Evolutionary conservation across 30 jellyfish, hydroid and myxozoan species (phyloP), one percentile per base, ranked within the genome.

Genomic region (Aurelia aurita complex sp. Pacific): DNA sequence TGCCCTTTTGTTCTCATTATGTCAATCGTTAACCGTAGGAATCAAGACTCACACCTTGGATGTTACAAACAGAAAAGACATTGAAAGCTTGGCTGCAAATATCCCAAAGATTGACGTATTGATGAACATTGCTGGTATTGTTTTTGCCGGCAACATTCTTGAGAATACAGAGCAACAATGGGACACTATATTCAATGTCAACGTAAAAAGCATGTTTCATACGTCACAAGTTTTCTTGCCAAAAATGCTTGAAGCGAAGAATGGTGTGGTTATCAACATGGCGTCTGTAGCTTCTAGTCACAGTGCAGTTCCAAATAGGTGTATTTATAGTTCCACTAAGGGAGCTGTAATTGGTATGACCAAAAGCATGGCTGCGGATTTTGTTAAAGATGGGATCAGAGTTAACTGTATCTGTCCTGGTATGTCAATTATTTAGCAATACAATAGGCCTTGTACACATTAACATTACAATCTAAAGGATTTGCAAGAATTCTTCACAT

Each of bases 361-460:
- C 32, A 88, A 88, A 67, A 73, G 90, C 50, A 80, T 88, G 83
- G 96, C 96, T 18, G 96, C 86, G 3, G 96, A 88, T 54, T 88
- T 79, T 71, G 96, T 72, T 29, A 79, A 73, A 17, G 87, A 88
- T 14, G 96, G 96, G 34, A 80, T 88, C 52, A 69, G 96, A 32
- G 82, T 88, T 53, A 88, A 88, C 72, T 69, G 90, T 77, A 88
- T 88, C 43, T 88, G 96, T 62, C 96, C 96, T 69, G 96, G 96
- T 88, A 57, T 10, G 80, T 6, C 19, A 2, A n/a, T 74, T 0
- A 42, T 7, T 69, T 11, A 17, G 53, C 16, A 15, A 42, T 40
- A 40, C 52, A 40, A 9, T 40, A 9, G 52, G 52, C 6, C 6
- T 40, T 40, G 52, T 0, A 9, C 52, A 2, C 52, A 40, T 40